Percentiles rank a stretch among this genome's conserved stretches.
phyloP scores from a whole-genome alignment of 2,113 vertebrate species.

The Gobiocypris rarus region DNA sequence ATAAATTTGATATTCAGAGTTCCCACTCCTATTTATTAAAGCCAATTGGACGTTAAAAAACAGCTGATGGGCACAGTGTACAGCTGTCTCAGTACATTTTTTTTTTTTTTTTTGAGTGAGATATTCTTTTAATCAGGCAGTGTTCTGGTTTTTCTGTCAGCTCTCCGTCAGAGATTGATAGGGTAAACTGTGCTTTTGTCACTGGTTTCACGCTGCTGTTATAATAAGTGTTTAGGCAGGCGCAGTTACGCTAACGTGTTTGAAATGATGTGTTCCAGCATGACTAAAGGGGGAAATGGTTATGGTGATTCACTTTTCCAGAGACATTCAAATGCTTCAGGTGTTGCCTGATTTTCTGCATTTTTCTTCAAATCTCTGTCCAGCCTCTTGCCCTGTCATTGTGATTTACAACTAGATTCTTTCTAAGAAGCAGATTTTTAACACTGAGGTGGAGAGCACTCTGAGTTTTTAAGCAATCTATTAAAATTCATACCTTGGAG shows the following conservation, averaged over 20 bases:
- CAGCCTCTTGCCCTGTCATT: neutral
- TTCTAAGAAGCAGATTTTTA: conserved; percentile 23
- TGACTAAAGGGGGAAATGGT: conserved; percentile 26
- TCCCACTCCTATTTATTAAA: neutral
- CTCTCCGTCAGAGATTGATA: conserved; percentile 17
- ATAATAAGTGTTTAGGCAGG: conserved; percentile 40
- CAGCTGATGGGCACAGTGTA: neutral
- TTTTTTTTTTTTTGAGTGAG: neutral
- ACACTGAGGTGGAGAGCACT: conserved; percentile 6
- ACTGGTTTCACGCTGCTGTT: conserved; percentile 30
- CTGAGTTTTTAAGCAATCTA: conserved; percentile 44
- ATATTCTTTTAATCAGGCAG: neutral
- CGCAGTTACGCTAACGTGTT: conserved; percentile 14
- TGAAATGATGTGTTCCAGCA: conserved; percentile 36
- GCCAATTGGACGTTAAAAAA: neutral
- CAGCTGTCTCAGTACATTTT: neutral
- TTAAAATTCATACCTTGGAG: conserved; percentile 42
- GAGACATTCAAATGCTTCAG: conserved; percentile 2
- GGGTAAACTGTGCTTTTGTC: conserved; percentile 11
- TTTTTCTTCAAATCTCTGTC: neutral
- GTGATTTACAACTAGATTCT: conserved; percentile 29
- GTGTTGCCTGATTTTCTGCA: conserved; percentile 11
- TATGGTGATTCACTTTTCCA: conserved; percentile 22
- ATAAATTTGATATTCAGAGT: too few species aligned
- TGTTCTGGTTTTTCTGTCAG: neutral